Conservation (phyloP, 2,888 invertebrate genomes). For the Pristionchus exspectatus region DNA sequence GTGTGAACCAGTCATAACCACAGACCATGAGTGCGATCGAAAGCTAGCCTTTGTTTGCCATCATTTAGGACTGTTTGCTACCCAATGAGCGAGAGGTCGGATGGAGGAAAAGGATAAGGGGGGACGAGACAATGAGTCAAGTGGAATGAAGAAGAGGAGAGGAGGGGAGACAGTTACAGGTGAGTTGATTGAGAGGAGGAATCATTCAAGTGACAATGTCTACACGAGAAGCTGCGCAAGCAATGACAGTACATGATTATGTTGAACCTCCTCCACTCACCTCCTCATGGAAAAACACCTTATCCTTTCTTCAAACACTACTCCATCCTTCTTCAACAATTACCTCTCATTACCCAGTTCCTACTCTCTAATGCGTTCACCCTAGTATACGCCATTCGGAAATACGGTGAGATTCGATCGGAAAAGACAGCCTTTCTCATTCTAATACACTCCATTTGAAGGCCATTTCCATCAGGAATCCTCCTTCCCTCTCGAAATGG, state of each 20-base stretch:
- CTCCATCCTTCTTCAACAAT: background rate
- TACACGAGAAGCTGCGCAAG: constrained; percentile 24
- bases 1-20: constrained; percentile 2
- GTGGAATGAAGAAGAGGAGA: background rate
- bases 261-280: background rate
- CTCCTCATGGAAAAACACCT: background rate
- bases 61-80: constrained; percentile 31
- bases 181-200: constrained; percentile 38
- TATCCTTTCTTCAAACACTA: constrained; percentile 35
- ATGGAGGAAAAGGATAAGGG: background rate
- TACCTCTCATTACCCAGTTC: constrained; percentile 1
- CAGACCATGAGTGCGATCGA: background rate
- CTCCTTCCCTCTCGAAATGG: constrained; percentile 19
- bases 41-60: constrained; percentile 30
- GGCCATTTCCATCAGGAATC: constrained; percentile 37
- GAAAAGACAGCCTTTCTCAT: background rate
- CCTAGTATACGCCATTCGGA: constrained; percentile 2
- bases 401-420: background rate
- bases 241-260: background rate
- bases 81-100: background rate
- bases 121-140: constrained; percentile 43
- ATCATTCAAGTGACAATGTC: background rate
- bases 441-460: constrained; percentile 45
- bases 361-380: background rate
- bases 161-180: constrained; percentile 10